phyloP scores from a whole-genome alignment of 2,888 invertebrate species.

The Dryococelus australis region DNA sequence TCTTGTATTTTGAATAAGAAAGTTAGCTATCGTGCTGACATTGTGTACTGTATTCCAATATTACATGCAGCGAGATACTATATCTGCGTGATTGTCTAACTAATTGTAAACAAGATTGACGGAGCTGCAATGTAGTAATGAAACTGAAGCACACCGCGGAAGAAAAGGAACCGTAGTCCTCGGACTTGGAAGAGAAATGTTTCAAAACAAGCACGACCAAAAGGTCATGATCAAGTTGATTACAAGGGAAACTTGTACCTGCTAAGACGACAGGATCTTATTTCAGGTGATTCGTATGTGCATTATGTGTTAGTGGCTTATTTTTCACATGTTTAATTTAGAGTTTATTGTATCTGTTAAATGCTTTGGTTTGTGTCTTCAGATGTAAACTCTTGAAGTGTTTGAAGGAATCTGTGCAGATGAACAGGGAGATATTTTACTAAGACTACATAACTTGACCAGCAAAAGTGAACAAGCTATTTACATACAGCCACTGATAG shows the following conservation, averaged over 20 bases:
- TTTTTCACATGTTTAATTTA: background rate
- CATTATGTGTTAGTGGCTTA: background rate
- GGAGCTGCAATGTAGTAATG: background rate
- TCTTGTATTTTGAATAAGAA: background rate
- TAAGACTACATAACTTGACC: background rate
- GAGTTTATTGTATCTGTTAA: background rate
- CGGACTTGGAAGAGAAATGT: background rate
- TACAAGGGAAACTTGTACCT: background rate
- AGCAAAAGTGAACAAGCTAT: background rate
- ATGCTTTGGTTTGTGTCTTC: background rate
- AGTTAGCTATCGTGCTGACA: background rate
- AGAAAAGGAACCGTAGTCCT: background rate
- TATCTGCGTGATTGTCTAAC: background rate
- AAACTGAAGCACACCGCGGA: background rate
- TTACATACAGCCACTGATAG: background rate
- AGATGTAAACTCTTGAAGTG: background rate
- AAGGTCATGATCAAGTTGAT: background rate
- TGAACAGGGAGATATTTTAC: background rate
- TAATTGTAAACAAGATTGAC: background rate
- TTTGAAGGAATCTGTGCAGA: background rate
- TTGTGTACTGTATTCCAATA: background rate
- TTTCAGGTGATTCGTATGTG: background rate
- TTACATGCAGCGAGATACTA: background rate
- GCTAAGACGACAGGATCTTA: background rate
- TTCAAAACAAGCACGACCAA: too few species aligned